Evolutionary conservation across 2,888 invertebrate genomes (phyloP).

Genomic region (Rotaria macrura): DNA sequence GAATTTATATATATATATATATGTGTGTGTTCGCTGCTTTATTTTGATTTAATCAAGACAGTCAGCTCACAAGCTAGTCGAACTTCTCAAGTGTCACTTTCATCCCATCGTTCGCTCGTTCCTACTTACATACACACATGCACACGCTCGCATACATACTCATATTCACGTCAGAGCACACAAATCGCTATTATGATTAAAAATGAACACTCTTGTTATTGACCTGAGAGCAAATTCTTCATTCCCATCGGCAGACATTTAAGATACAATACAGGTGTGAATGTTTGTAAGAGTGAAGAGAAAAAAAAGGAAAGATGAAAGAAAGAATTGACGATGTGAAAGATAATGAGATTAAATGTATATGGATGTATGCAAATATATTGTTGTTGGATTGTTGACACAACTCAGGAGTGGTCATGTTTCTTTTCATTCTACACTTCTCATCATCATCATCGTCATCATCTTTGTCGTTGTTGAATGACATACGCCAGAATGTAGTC

Average conservation of each 20-base stretch:
- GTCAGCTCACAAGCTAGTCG: background rate
- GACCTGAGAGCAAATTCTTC: background rate
- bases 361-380: background rate
- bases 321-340: background rate
- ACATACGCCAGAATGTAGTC: background rate
- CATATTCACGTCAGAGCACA: background rate
- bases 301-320: background rate
- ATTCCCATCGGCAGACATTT: constrained; percentile 2
- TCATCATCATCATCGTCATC: background rate
- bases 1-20: background rate
- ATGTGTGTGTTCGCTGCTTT: background rate
- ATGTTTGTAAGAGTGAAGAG: background rate
- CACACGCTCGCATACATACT: background rate
- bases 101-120: background rate
- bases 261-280: background rate
- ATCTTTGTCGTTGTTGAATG: background rate
- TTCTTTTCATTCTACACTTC: background rate
- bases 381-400: background rate
- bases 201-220: constrained; percentile 1
- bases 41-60: constrained; percentile 12
- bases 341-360: background rate
- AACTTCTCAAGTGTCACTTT: constrained; percentile 12
- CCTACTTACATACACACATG: background rate
- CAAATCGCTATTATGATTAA: background rate
- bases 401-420: background rate